phyloP scores from a whole-genome alignment of 2,797 vertebrate genomes.

The Thunnus albacares region DNA sequence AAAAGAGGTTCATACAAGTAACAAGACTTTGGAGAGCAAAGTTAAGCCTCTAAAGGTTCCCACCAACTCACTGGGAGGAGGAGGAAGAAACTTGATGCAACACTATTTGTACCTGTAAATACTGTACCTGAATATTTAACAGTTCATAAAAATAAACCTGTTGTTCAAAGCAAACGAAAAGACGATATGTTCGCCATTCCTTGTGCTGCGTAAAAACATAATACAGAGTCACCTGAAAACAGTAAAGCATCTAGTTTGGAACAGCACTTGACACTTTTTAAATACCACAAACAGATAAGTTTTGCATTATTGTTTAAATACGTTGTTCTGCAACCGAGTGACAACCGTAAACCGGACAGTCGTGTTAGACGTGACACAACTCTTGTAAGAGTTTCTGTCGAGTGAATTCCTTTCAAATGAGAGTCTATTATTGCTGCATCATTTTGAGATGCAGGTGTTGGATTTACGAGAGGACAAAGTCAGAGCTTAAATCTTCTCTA shows the following conservation, averaged over 20 bases:
- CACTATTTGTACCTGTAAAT: constrained; percentile 31
- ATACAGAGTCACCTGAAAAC: constrained; percentile 36
- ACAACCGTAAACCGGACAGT: not conserved
- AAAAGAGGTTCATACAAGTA: not conserved
- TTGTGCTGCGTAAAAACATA: constrained; percentile 48
- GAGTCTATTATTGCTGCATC: constrained; percentile 34
- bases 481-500: constrained; percentile 4
- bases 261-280: constrained; percentile 33
- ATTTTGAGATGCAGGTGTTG: constrained; percentile 1
- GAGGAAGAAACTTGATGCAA: constrained; percentile 30
- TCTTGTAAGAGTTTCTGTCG: constrained; percentile 14
- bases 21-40: constrained; percentile 25
- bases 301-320: constrained; percentile 33
- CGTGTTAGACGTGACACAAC: constrained; percentile 5
- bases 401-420: constrained; percentile 14
- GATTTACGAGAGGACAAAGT: constrained; percentile 34
- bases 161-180: constrained; percentile 55
- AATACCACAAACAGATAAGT: constrained; percentile 43
- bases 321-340: not conserved
- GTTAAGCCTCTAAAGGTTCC: constrained; percentile 56
- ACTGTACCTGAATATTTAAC: constrained; percentile 60
- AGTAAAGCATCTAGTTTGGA: constrained; percentile 22
- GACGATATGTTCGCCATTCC: constrained; percentile 68
- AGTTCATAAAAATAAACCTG: constrained; percentile 58
- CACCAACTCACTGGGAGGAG: constrained; percentile 14